Base-by-base conservation (phyloP, 2,797 vertebrate species). In the Florisuga fusca region DNA sequence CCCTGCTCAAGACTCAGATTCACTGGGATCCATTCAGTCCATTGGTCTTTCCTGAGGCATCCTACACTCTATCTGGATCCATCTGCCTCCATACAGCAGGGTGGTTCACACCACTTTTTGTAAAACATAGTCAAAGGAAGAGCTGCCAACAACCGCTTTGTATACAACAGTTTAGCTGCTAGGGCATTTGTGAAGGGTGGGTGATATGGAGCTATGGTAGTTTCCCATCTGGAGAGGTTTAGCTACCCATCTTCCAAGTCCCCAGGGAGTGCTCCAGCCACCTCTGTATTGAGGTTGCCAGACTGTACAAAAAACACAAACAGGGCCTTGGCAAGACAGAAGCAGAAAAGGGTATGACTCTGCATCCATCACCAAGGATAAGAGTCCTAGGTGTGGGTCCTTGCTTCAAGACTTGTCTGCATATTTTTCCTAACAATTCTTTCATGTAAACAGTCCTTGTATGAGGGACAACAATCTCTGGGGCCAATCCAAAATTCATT, bases 361-460 rank as follows among this genome's bases (percentile, higher is more conserved):
- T n/a, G 26, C 33, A 91, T 29, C 43, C n/a, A 46, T 57, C 5
- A 14, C 34, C 66, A 88, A 73, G n/a, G n/a, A 91, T 48, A 91
- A 71, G 64, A 94, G 10, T 85, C 64, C 46, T 95, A 91, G 78
- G 92, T 93, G 68, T 43, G 72, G 46, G 33, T 89, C 75, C 22
- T 82, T 89, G 33, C 83, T 95, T 59, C 92, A 91, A 75, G 34
- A 68, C 21, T 71, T 93, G 89, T 87, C 93, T 85, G 64, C 74
- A 25, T 93, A 41, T 83, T 90, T 93, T 75, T 82, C 61, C 34
- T 84, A 89, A 93, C 13, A 36, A 89, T 90, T 93, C 71, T 54
- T 89, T 89, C 38, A 18, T 71, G 57, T 74, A 94, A 93, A 95
- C 38, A 87, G 29, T 69, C 45, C n/a, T 87, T 3, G 2, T 74